Evolutionary conservation across 1,140 invertebrate genomes (phyloP).

Genomic region (Rhizoglyphus robini): DNA sequence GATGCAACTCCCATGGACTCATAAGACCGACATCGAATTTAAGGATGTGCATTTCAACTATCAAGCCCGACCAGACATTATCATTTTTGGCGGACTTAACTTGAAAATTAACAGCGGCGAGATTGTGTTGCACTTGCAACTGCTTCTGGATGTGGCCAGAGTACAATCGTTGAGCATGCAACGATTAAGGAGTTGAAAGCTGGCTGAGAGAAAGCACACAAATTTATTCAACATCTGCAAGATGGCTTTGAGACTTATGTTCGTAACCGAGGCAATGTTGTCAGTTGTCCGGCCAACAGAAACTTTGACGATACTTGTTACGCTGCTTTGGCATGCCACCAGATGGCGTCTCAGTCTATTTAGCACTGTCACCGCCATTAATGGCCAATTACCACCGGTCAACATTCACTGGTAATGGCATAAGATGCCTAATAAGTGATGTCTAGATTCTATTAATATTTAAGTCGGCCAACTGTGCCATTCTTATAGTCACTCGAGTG

Average conservation of each 20-base stretch:
- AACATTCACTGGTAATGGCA: too few species aligned
- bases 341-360: too few species aligned
- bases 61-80: slow-evolving; percentile 38
- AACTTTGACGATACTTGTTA: too few species aligned
- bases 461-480: too few species aligned
- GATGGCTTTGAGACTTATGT: slow-evolving; percentile 42
- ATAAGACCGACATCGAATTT: slow-evolving; percentile 48
- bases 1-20: too few species aligned
- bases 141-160: slow-evolving; percentile 61
- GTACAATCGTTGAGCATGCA: slow-evolving; percentile 29
- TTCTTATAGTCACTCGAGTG: too few species aligned
- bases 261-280: slow-evolving; percentile 35
- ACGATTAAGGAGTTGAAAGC: slow-evolving; percentile 22
- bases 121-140: slow-evolving; percentile 72
- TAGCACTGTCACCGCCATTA: too few species aligned
- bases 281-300: slow-evolving; percentile 35
- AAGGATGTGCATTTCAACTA: slow-evolving; percentile 48
- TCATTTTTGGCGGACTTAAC: slow-evolving; percentile 40
- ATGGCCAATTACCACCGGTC: too few species aligned
- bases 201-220: slow-evolving; percentile 64
- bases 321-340: too few species aligned
- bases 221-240: slow-evolving; percentile 68
- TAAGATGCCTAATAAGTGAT: too few species aligned
- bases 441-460: too few species aligned
- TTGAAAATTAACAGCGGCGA: slow-evolving; percentile 47